Conservation (phyloP, 2,113 vertebrate genomes). For the Struthio camelus region DNA sequence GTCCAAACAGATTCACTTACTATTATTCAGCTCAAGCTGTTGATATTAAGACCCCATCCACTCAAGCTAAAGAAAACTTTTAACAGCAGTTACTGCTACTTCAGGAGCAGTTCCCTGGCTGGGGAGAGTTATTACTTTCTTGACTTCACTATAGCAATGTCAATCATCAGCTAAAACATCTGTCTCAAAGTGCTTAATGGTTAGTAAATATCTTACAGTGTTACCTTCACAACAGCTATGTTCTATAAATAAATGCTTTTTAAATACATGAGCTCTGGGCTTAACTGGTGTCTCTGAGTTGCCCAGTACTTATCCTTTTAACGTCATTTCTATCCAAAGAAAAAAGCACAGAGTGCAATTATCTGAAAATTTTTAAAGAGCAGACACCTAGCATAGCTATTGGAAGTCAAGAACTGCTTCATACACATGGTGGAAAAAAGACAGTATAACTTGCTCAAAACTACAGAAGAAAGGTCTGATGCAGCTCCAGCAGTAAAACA, state of each 20-base stretch:
- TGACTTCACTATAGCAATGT: neutral
- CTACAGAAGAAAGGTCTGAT: neutral
- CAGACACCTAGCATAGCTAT: neutral
- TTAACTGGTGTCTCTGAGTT: neutral
- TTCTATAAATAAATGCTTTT: neutral
- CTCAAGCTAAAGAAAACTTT: neutral
- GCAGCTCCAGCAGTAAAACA: neutral
- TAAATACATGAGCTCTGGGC: neutral
- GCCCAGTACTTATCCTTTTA: neutral
- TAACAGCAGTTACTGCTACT: neutral
- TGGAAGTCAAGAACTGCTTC: neutral
- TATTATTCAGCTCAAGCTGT: neutral
- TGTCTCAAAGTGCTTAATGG: neutral
- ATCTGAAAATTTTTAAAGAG: neutral
- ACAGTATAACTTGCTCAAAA: neutral
- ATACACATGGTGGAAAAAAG: rapidly evolving
- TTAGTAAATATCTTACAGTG: neutral
- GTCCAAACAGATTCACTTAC: neutral
- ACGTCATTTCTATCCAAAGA: neutral
- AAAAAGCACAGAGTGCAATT: neutral
- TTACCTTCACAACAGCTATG: neutral
- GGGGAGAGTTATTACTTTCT: neutral
- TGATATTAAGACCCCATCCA: neutral
- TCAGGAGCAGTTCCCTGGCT: neutral
- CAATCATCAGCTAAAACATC: neutral